A percentile compares a stretch with the other conserved stretches of the same genome.
phyloP scores from a whole-genome alignment of 2,888 invertebrate genomes.

The Octonoba sinensis region DNA sequence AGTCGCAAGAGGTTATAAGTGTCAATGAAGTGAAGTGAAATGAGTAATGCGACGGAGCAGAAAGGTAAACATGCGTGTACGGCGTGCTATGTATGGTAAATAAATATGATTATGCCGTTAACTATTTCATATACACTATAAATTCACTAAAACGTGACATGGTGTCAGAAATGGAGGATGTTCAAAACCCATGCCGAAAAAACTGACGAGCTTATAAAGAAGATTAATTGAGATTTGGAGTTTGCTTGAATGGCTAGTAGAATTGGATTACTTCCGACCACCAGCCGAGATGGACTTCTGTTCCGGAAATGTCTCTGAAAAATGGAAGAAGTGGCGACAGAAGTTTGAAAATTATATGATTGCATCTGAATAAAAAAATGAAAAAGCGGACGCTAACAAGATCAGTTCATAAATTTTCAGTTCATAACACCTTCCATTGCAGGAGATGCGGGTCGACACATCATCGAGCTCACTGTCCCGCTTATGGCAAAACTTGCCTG shows the following conservation, averaged over 20 bases:
- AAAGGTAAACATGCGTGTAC: no score
- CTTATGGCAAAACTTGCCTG: not conserved
- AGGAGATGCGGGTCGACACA: conserved; percentile 10
- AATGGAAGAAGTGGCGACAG: not conserved
- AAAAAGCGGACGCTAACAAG: not conserved
- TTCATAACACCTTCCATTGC: not conserved
- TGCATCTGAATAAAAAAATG: not conserved
- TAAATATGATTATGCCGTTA: no score
- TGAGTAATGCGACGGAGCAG: no score
- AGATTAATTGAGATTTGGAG: no score
- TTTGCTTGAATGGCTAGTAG: not conserved
- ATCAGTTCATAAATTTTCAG: not conserved
- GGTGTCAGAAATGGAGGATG: no score
- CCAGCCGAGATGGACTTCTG: not conserved
- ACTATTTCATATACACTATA: no score
- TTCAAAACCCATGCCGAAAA: no score
- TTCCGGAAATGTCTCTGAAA: not conserved
- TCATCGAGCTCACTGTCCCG: conserved; percentile 2
- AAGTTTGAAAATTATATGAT: conserved; percentile 1
- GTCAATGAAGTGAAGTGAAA: no score
- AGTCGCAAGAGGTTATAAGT: no score
- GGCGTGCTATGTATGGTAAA: no score
- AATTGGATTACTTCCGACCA: not conserved
- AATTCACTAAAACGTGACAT: no score
- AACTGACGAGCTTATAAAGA: no score